Conservation (phyloP, 2,113 vertebrate species). For the Hemiscyllium ocellatum region DNA sequence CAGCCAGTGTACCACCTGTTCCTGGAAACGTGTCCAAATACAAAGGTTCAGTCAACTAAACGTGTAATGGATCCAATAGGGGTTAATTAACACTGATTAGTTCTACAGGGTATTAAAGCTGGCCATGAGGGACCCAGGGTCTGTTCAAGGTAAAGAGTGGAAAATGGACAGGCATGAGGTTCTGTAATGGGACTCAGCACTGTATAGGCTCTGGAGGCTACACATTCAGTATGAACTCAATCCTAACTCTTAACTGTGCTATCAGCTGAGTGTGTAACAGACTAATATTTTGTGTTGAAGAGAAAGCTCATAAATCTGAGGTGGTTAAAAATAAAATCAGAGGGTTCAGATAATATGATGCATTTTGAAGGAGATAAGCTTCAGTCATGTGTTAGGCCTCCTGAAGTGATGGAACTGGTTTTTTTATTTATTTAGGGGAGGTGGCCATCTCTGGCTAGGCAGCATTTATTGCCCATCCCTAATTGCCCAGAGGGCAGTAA, state of each 20-base stretch:
- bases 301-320: not conserved
- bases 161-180: not conserved
- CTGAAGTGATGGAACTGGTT: too few species aligned
- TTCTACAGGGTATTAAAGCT: not conserved
- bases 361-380: not conserved
- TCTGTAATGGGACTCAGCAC: not conserved
- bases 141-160: not conserved
- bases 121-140: not conserved
- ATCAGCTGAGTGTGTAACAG: not conserved
- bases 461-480: too few species aligned
- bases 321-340: not conserved
- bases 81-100: conserved; percentile 25
- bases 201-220: not conserved
- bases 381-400: too few species aligned
- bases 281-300: not conserved
- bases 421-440: too few species aligned
- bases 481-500: too few species aligned
- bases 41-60: conserved; percentile 1
- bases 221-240: not conserved
- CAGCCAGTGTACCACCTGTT: conserved; percentile 1
- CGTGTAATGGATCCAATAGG: not conserved
- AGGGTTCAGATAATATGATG: not conserved
- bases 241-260: not conserved
- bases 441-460: too few species aligned
- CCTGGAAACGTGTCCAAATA: not conserved